phyloP scores from a whole-genome alignment of 2,888 invertebrate species.

The Marronus borbonicus region DNA sequence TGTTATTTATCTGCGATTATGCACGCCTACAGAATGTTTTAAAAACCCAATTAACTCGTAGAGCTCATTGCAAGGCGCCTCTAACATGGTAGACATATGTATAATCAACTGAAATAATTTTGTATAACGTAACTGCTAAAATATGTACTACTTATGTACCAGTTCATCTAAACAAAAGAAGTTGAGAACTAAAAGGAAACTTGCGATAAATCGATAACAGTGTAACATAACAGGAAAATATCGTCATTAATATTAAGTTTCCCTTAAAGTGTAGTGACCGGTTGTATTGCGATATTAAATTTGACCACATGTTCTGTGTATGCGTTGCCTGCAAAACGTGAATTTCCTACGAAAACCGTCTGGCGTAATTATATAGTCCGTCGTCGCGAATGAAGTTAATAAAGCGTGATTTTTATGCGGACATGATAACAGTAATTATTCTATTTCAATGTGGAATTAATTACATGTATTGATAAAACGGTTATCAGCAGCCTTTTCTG shows the following conservation, averaged over 20 bases:
- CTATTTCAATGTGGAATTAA: slow-evolving; percentile 23
- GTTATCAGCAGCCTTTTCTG: neutral
- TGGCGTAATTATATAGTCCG: slow-evolving; percentile 27
- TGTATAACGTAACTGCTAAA: too few species aligned
- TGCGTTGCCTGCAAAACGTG: slow-evolving; percentile 24
- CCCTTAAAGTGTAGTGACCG: slow-evolving; percentile 27
- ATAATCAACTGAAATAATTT: too few species aligned
- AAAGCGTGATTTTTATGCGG: slow-evolving; percentile 33
- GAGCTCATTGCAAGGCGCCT: neutral
- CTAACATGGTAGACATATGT: too few species aligned
- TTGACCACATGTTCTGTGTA: slow-evolving; percentile 37
- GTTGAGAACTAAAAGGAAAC: neutral
- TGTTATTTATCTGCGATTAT: too few species aligned
- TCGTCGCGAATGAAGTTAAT: slow-evolving; percentile 19
- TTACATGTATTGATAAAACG: slow-evolving; percentile 17
- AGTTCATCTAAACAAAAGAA: too few species aligned
- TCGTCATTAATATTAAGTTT: slow-evolving; percentile 28
- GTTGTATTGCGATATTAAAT: slow-evolving; percentile 29
- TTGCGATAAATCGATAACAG: neutral
- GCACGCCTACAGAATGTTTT: too few species aligned
- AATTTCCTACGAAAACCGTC: slow-evolving; percentile 38
- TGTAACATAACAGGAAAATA: slow-evolving; percentile 2
- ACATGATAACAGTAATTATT: slow-evolving; percentile 31
- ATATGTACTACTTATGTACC: too few species aligned
- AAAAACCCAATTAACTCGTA: too few species aligned